Evolutionary conservation across 2,113 vertebrate genomes (phyloP).

Genomic region (Gallinago undulata): DNA sequence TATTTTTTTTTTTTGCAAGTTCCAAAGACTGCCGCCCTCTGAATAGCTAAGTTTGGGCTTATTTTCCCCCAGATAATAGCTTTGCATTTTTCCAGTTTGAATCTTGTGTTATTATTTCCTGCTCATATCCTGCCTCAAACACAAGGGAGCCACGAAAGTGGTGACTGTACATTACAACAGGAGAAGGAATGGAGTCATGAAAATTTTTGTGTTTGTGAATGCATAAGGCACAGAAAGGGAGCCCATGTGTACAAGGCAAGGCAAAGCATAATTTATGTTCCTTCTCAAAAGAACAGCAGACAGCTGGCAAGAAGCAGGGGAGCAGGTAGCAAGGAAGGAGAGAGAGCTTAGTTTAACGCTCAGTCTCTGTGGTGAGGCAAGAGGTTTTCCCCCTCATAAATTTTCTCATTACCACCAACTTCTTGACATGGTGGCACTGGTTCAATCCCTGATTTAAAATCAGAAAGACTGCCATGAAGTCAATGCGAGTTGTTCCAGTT

Average conservation of each 20-base stretch:
- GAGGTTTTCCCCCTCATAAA: background rate
- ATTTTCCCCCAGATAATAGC: constrained; percentile 63
- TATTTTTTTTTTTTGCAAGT: constrained; percentile 6
- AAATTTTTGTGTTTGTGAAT: background rate
- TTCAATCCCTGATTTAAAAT: background rate
- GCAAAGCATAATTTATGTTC: background rate
- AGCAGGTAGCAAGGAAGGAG: background rate
- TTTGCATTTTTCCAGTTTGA: constrained; percentile 66
- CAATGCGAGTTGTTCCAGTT: fast-evolving
- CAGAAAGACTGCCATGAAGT: background rate
- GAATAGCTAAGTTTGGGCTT: constrained; percentile 50
- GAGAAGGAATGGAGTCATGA: background rate
- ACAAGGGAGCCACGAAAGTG: constrained; percentile 30
- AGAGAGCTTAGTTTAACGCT: background rate
- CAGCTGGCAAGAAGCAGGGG: background rate
- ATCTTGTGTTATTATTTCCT: constrained; percentile 59
- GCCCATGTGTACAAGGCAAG: fast-evolving
- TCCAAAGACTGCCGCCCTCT: constrained; percentile 32
- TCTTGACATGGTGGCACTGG: background rate
- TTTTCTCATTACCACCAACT: background rate
- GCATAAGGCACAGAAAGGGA: background rate
- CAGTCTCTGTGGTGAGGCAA: background rate
- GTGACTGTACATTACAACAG: constrained; percentile 43
- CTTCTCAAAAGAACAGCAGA: background rate
- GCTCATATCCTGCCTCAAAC: constrained; percentile 58